These are phyloP conservation scores for Oeneis ivallda DNA, from an alignment of 2,888 invertebrate species.

Conservation along the genomic window DNA sequence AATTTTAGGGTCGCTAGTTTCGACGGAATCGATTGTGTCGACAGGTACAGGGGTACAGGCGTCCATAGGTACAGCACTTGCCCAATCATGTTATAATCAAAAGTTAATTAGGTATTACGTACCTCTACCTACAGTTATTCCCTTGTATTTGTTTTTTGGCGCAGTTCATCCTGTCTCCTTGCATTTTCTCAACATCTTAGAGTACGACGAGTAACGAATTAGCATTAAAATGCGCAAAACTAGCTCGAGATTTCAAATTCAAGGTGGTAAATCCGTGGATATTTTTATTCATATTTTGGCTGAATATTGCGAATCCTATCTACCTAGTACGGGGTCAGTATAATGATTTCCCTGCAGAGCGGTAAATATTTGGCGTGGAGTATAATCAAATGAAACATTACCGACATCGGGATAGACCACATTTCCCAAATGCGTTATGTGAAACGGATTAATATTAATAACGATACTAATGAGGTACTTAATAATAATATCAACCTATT, in stretches of 20 bases:
- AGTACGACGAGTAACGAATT: neutral
- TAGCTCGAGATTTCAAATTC: neutral
- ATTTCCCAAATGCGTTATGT: constrained; percentile 10
- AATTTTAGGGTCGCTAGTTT: too few relatives aligned
- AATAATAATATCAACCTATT: too few relatives aligned
- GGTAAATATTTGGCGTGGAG: constrained; percentile 29
- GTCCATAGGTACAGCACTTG: too few relatives aligned
- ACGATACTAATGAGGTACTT: too few relatives aligned
- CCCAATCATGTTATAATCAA: too few relatives aligned
- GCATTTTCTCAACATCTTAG: neutral
- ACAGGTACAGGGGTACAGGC: too few relatives aligned
- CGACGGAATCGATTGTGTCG: too few relatives aligned
- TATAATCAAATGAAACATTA: constrained; percentile 28
- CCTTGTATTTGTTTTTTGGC: too few relatives aligned
- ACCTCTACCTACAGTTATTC: too few relatives aligned
- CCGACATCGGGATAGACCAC: constrained; percentile 14
- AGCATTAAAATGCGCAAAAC: neutral
- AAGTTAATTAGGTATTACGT: too few relatives aligned
- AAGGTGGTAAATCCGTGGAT: neutral
- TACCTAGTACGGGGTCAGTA: constrained; percentile 28
- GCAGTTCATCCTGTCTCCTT: too few relatives aligned
- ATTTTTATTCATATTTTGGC: constrained; percentile 22
- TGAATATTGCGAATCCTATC: constrained; percentile 30
- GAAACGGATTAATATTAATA: constrained; percentile 6
- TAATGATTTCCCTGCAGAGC: constrained; percentile 33